A percentile compares a stretch with the other conserved stretches of the same genome.
These are phyloP conservation scores for Platygyra sinensis DNA, from an alignment of 64 coral and sea anemone species.

Conservation along the genomic window DNA sequence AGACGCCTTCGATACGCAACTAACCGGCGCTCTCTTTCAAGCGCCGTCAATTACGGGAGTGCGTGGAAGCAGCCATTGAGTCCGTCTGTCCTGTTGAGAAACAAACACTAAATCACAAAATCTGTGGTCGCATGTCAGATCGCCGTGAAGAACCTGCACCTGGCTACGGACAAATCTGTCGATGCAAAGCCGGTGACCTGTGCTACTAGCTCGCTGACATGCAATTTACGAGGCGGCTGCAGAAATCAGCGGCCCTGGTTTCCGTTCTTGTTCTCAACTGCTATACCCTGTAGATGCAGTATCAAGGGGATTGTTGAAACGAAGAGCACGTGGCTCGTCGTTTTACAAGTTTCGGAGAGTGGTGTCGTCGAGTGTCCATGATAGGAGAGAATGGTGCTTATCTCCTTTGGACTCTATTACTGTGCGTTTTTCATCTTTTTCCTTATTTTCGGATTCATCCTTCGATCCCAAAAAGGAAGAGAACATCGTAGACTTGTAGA, in stretches of 20 bases:
- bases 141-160: slow-evolving; percentile 72
- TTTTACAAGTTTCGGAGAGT: slow-evolving; percentile 74
- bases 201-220: slow-evolving; percentile 41
- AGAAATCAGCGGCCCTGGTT: slow-evolving; percentile 68
- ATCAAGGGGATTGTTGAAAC: slow-evolving; percentile 64
- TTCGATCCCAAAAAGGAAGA: slow-evolving; percentile 78
- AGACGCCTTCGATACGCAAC: slow-evolving; percentile 60
- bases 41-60: slow-evolving; percentile 71
- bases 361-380: slow-evolving; percentile 90
- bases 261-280: slow-evolving; percentile 59
- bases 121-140: slow-evolving; percentile 91
- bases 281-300: slow-evolving; percentile 75
- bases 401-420: slow-evolving; percentile 90
- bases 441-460: slow-evolving; percentile 90
- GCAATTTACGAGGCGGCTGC: slow-evolving; percentile 61
- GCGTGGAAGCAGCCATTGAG: slow-evolving; percentile 67
- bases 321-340: slow-evolving; percentile 73
- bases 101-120: slow-evolving; percentile 73
- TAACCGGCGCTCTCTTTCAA: slow-evolving; percentile 69
- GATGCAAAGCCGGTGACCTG: slow-evolving; percentile 51
- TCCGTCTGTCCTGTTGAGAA: slow-evolving; percentile 85
- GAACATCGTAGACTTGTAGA: slow-evolving; percentile 77
- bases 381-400: slow-evolving; percentile 67
- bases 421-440: slow-evolving; percentile 90
- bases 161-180: slow-evolving; percentile 52